Percentiles rank a stretch among this genome's conserved stretches.
Evolutionary conservation across 23 tunicate genomes (phyloP).

Genomic region (Trididemnum clinides): DNA sequence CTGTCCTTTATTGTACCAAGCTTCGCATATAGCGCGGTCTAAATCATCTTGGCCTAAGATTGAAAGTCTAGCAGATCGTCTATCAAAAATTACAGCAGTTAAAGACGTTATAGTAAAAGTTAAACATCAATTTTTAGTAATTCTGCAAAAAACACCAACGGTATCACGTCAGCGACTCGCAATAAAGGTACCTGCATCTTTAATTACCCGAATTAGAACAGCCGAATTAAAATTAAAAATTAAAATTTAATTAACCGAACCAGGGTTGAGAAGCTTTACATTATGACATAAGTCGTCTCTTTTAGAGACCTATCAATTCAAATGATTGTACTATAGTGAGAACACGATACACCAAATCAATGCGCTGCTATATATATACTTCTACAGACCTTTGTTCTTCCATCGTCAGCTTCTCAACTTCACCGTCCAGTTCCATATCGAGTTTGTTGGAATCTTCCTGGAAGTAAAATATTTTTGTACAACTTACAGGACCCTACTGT

Average conservation of each 20-base stretch:
- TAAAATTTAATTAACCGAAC: background rate
- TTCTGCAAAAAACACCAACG: no score
- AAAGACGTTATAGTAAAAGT: background rate
- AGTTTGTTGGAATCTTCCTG: conserved; percentile 13
- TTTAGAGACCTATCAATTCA: no score
- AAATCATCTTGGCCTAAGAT: conserved; percentile 19
- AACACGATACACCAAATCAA: no score
- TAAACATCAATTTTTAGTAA: background rate
- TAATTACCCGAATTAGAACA: no score
- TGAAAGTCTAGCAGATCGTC: conserved; percentile 11
- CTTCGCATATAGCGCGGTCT: conserved; percentile 54
- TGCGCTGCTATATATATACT: no score
- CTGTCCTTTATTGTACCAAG: conserved; percentile 49
- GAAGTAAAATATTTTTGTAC: background rate
- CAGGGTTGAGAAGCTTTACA: no score
- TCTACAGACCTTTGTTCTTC: conserved; percentile 46
- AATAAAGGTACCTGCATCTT: no score
- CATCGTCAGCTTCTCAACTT: conserved; percentile 47
- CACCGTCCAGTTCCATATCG: conserved; percentile 26
- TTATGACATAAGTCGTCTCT: no score
- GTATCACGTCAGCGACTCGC: no score
- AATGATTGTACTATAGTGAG: no score
- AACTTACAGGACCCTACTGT: no score
- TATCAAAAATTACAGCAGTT: background rate
- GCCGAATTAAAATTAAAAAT: no score